Evolutionary conservation across 1,140 invertebrate species (phyloP).

Genomic region (Phenacoccus solenopsis): DNA sequence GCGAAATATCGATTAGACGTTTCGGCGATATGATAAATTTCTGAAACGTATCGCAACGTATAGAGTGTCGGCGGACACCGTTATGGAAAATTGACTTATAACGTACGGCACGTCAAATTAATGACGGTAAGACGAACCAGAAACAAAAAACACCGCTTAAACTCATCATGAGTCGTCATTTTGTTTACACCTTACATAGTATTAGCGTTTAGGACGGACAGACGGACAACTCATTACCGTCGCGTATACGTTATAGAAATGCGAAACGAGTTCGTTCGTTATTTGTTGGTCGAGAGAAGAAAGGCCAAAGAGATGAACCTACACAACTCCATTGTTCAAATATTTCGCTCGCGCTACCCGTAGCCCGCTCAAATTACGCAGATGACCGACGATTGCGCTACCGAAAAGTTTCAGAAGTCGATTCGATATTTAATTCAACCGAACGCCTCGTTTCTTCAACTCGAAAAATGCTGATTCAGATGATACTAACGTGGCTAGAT

Average conservation of each 20-base stretch:
- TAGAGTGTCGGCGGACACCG: too few species aligned
- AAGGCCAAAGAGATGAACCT: not conserved
- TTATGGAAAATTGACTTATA: not conserved
- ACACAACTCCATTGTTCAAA: not conserved
- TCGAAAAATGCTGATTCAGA: too few species aligned
- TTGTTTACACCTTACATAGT: slow-evolving; percentile 5
- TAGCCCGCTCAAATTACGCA: too few species aligned
- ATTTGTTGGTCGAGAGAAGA: not conserved
- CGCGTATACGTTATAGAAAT: too few species aligned
- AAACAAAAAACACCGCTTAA: slow-evolving; percentile 8
- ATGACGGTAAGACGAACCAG: not conserved
- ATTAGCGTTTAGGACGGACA: not conserved
- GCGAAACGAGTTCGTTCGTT: not conserved
- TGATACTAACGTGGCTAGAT: too few species aligned
- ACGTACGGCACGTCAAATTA: not conserved
- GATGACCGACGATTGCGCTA: too few species aligned
- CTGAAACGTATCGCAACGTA: too few species aligned
- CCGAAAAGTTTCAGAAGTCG: too few species aligned
- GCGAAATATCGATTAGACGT: too few species aligned
- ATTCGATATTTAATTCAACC: too few species aligned
- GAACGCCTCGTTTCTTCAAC: too few species aligned
- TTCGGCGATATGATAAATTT: too few species aligned
- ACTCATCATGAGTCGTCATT: slow-evolving; percentile 1
- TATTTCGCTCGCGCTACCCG: not conserved
- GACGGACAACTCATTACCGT: not conserved